A percentile compares a stretch with the other conserved stretches of the same genome.
phyloP scores from a whole-genome alignment of 2,888 invertebrate genomes.

The Agrilus cyanescens region DNA sequence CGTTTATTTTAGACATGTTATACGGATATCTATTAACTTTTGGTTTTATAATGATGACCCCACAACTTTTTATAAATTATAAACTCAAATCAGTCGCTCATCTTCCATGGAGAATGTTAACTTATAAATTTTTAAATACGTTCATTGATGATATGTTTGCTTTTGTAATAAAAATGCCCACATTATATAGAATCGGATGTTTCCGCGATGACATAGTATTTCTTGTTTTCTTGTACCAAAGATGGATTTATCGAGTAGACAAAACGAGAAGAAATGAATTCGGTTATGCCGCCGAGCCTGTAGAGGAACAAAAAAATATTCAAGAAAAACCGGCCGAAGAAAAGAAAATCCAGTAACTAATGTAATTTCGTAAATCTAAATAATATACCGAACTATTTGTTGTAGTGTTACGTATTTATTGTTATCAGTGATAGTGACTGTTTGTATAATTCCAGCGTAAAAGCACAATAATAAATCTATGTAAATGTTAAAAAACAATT shows the following conservation, averaged over 20 bases:
- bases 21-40: conserved; percentile 97
- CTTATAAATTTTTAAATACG: conserved; percentile 98
- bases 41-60: conserved; percentile 99
- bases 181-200: conserved; percentile 94
- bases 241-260: conserved; percentile 97
- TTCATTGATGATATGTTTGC: conserved; percentile 99
- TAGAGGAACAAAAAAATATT: conserved; percentile 9
- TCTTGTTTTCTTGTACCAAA: conserved; percentile 96
- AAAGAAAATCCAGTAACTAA: conserved; percentile 14
- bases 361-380: background rate
- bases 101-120: conserved; percentile 99
- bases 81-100: conserved; percentile 98
- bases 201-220: conserved; percentile 99
- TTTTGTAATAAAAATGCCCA: conserved; percentile 99
- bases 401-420: too few relatives aligned
- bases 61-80: conserved; percentile 98
- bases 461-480: too few relatives aligned
- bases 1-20: conserved; percentile 89
- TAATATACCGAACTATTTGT: too few relatives aligned
- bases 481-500: too few relatives aligned
- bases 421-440: too few relatives aligned
- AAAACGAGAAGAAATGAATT: conserved; percentile 92
- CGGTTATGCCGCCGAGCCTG: conserved; percentile 81
- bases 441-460: too few relatives aligned
- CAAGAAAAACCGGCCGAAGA: conserved; percentile 16